Percentiles rank a stretch among this genome's conserved stretches.
These are phyloP conservation scores for Melanotaenia parkinsoni DNA, from an alignment of 2,797 vertebrate genomes.

Conservation along the genomic window DNA sequence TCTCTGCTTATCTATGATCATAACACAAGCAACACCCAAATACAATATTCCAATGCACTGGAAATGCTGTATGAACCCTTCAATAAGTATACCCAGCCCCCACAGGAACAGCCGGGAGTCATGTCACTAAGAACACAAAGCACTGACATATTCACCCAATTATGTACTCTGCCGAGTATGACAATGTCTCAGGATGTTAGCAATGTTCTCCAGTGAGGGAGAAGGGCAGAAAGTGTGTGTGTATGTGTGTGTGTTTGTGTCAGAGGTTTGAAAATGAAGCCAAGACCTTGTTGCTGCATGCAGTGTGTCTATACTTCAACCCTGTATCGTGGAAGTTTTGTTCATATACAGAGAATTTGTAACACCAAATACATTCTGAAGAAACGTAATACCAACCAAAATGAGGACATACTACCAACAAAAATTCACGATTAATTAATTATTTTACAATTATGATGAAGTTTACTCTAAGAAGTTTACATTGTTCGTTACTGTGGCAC, in stretches of 20 bases:
- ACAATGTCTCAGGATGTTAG: constrained; percentile 80
- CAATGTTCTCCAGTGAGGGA: constrained; percentile 69
- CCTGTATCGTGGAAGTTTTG: neutral
- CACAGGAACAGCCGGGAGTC: constrained; percentile 74
- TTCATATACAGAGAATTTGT: neutral
- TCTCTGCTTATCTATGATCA: constrained; percentile 39
- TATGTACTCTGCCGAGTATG: constrained; percentile 78
- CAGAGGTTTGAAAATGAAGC: constrained; percentile 50
- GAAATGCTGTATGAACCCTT: constrained; percentile 50
- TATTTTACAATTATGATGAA: neutral
- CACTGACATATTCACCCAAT: constrained; percentile 82
- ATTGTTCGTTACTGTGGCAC: neutral
- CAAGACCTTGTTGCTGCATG: constrained; percentile 30
- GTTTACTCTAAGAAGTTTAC: neutral
- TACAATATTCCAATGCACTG: constrained; percentile 35
- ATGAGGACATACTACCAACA: neutral
- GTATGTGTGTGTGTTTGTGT: constrained; percentile 44
- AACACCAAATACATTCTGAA: neutral
- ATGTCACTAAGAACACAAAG: constrained; percentile 81
- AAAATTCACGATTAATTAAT: neutral
- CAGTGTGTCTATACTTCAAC: constrained; percentile 24
- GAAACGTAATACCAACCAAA: neutral
- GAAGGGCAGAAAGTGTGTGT: constrained; percentile 37
- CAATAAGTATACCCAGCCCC: constrained; percentile 67
- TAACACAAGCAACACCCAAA: constrained; percentile 36